Evolutionary conservation across 2,888 invertebrate species (phyloP), one percentile per base, ranked within the genome.

Genomic region (Thera obeliscata): DNA sequence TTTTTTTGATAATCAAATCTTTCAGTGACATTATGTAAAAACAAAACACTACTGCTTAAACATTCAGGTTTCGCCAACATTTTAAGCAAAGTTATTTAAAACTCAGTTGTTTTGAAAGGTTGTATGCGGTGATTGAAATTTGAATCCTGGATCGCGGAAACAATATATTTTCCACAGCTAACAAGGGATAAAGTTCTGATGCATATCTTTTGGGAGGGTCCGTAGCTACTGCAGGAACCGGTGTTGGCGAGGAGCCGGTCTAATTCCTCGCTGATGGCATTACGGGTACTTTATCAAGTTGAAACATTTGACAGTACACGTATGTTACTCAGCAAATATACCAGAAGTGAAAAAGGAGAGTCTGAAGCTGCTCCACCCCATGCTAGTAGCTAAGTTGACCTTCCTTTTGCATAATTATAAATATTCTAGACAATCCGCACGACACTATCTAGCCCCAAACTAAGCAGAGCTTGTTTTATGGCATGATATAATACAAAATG

Each of bases 171-270:
- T 22, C 43, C 8, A 7, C 0, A 7, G 8, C 33, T 11, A 11
- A 38, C 38, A 7, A 43, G 48, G 3, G 7, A n/a, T 36, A 6
- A 52, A 52, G 36, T 46, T 9, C 2, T 11, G 11, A 0, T 54
- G 7, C 3, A 11, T 22, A 9, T 11, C 6, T 7, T 5, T 2
- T 8, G 7, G 59, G 62, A 38, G 46, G 62, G 65, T 65, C 54
- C 69, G 69, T 69, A 50, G 62, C 62, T 69, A 61, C 69, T 59
- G 57, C 58, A 64, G n/a, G 7, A 54, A 22, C 64, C 64, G 64
- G 68, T 68, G 4, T 2, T 68, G 49, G 58, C 49, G 61, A 46
- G 61, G 38, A 65, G 64, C 68, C 68, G 64, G 68, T 58, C 56
- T 58, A 68, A 68, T 33, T 68, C 41, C 55, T 36, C 58, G 49